Percentiles rank a stretch among this genome's conserved stretches.
Evolutionary conservation across 2,113 vertebrate species (phyloP).

Genomic region (Sceloporus tristichus): DNA sequence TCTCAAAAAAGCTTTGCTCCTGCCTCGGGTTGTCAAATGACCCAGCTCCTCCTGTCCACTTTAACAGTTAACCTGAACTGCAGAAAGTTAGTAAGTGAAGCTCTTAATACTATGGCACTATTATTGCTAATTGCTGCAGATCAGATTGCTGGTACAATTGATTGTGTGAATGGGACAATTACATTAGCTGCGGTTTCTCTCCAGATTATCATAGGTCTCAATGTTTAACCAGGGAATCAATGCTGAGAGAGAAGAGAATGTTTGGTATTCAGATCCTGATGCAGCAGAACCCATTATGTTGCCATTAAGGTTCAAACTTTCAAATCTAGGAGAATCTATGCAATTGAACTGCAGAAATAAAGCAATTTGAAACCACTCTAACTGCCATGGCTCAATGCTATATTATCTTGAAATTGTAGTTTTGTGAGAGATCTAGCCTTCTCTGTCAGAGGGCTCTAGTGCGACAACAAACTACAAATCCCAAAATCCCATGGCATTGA

Average conservation of each 20-base stretch:
- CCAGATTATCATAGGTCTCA: not conserved
- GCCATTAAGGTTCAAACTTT: too few species aligned
- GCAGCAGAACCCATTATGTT: not conserved
- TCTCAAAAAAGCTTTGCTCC: not conserved
- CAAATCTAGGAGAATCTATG: too few species aligned
- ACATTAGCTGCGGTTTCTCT: not conserved
- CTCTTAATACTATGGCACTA: not conserved
- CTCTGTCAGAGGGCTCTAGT: too few species aligned
- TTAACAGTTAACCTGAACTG: not conserved
- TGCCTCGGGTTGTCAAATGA: not conserved
- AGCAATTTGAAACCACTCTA: too few species aligned
- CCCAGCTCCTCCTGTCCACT: not conserved
- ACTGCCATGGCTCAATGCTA: too few species aligned
- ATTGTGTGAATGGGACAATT: not conserved
- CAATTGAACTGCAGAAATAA: too few species aligned
- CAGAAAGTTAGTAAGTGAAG: not conserved
- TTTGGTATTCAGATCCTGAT: not conserved
- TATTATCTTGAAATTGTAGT: too few species aligned
- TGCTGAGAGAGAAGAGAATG: not conserved
- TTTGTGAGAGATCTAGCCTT: too few species aligned
- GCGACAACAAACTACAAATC: too few species aligned
- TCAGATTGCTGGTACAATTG: conserved; percentile 8
- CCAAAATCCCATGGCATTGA: too few species aligned
- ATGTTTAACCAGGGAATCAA: too few species aligned
- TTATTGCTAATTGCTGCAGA: conserved; percentile 22